These are phyloP conservation scores for Aramus guarauna DNA, from an alignment of 2,113 vertebrate species.

Conservation along the genomic window DNA sequence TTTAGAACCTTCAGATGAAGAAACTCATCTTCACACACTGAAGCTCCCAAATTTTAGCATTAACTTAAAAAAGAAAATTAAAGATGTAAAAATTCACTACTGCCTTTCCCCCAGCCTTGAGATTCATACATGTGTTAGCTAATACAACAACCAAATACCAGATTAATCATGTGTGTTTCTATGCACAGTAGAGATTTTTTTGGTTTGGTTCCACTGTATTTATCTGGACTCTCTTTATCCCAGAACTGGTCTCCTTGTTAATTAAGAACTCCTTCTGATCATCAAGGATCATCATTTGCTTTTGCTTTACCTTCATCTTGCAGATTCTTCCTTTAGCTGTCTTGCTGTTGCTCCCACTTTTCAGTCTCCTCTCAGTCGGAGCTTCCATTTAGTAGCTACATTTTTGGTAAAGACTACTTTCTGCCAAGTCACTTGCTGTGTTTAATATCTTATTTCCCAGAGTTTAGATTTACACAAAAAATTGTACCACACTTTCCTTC, in stretches of 20 bases:
- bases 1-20: background rate
- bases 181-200: background rate
- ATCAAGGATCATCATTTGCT: background rate
- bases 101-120: background rate
- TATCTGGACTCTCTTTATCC: background rate
- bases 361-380: background rate
- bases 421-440: background rate
- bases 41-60: background rate
- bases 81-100: background rate
- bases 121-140: background rate
- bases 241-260: background rate
- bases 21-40: background rate
- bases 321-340: background rate
- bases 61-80: background rate
- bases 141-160: background rate
- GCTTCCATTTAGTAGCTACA: background rate
- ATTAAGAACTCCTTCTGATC: background rate
- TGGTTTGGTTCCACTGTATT: background rate
- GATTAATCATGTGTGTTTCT: background rate
- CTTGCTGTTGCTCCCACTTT: background rate
- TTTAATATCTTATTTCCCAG: background rate
- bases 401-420: background rate
- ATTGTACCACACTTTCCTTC: background rate
- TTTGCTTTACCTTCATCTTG: background rate
- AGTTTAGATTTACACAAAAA: background rate